Percentiles rank a stretch among this genome's conserved stretches.
phyloP scores from a whole-genome alignment of 2,888 invertebrate species.

The Julus scandinavius region DNA sequence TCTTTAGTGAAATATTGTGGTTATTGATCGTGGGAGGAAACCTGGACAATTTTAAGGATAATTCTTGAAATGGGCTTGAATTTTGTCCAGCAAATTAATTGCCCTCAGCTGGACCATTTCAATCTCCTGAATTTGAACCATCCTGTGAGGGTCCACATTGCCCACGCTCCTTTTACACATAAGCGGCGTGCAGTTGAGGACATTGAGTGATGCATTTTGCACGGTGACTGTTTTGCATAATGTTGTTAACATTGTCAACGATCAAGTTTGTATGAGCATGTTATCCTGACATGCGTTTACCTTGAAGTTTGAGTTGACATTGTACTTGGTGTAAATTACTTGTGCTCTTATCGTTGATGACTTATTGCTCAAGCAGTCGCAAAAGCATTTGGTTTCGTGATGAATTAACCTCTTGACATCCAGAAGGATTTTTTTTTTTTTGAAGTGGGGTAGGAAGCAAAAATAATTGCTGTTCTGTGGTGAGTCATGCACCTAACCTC shows the following conservation, averaged over 20 bases:
- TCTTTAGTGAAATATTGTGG: too few species aligned
- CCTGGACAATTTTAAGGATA: too few species aligned
- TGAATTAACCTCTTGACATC: constrained; percentile 22
- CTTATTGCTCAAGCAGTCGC: background rate
- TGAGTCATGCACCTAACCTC: constrained; percentile 7
- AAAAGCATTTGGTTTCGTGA: background rate
- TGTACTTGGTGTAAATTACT: background rate
- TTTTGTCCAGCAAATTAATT: too few species aligned
- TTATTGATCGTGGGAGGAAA: too few species aligned
- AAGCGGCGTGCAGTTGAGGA: background rate
- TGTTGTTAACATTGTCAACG: background rate
- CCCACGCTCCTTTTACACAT: background rate
- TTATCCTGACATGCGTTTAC: background rate
- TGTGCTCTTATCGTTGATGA: background rate
- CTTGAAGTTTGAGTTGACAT: background rate
- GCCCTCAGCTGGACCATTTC: too few species aligned
- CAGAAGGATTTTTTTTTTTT: background rate
- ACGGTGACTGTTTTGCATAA: background rate
- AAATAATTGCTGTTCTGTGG: background rate
- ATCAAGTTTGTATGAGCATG: background rate
- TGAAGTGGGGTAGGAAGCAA: background rate
- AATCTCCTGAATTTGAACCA: too few species aligned
- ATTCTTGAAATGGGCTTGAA: too few species aligned
- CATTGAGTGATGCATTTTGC: constrained; percentile 11
- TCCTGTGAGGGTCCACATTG: too few species aligned